Conservation (phyloP, 2,113 vertebrate genomes). For the Xiphorhynchus elegans region DNA sequence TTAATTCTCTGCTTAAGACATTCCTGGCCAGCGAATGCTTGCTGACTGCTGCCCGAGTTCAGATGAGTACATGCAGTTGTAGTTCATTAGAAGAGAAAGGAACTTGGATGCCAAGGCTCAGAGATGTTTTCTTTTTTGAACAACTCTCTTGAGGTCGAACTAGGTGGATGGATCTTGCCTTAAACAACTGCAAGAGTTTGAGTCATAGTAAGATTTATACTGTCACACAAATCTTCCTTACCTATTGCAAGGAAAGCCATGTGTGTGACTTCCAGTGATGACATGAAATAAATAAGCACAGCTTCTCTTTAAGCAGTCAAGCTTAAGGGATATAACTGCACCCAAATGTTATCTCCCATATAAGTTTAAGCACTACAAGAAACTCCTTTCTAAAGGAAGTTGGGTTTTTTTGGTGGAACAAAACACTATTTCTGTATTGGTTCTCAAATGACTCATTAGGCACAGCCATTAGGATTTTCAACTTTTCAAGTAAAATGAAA, state of each 20-base stretch:
- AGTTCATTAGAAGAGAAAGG: neutral
- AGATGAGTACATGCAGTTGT: neutral
- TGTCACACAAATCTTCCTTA: neutral
- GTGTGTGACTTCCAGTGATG: neutral
- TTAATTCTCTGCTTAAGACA: neutral
- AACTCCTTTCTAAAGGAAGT: neutral
- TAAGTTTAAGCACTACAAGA: neutral
- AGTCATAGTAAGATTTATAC: neutral
- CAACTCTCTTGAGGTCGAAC: neutral
- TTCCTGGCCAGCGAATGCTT: neutral
- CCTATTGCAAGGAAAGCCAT: neutral
- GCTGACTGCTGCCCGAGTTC: neutral
- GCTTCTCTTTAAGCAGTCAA: neutral
- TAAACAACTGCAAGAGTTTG: neutral
- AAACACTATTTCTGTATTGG: neutral
- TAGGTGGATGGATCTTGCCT: neutral
- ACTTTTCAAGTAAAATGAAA: neutral
- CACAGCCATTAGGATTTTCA: neutral
- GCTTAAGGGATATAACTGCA: neutral
- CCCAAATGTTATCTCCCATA: neutral
- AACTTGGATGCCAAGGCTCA: neutral
- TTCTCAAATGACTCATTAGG: neutral
- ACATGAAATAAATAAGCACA: neutral
- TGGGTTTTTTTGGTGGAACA: neutral
- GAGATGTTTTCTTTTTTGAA: neutral